Base-by-base conservation (phyloP, 2,113 vertebrate genomes). In the Hippoglossus stenolepis region DNA sequence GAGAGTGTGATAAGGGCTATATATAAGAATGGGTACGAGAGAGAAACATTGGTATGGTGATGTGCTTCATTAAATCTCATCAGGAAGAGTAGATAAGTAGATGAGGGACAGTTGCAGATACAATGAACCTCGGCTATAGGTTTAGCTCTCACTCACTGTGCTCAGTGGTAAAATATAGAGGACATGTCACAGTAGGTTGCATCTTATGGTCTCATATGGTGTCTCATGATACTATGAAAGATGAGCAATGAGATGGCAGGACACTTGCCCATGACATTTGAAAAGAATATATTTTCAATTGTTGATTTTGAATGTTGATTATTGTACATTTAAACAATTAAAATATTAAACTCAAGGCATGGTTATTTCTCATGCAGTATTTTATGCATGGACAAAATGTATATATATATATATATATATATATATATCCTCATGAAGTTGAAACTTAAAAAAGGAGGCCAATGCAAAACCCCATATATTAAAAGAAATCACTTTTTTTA, bases 81-180 rank as follows among this genome's bases (percentile, higher is more conserved):
- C 83, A 89, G 59, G 58, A 77, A 69, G 60, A 13, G 51, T n/a
- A 77, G 83, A 91, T 88, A 88, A 89, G 67, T 57, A 65, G 77
- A 49, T 70, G 65, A 65, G 43, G 57, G 57, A 76, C 61, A 56
- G 60, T 67, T 62, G 21, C 38, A 56, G 70, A 26, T 35, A 38
- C 35, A 28, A 1, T 60, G 53, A 57, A 73, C 51, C 58, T 76
- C 38, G 68, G 31, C 6, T 21, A 31, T 6, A 17, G n/a, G 18
- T 84, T 40, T 63, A 18, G 24, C 8, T 24, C 60, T 73, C 49
- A 58, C 24, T 70, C 54, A 40, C 28, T 75, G n/a, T 56, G 3
- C 51, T 82, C 8, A 66, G 28, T 78, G 31, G 24, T 68, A 4
- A 20, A 61, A 35, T 20, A 20, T 23, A 40, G 7, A 26, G 64